phyloP scores from a whole-genome alignment of 2,113 vertebrate species.

The Procavia capensis region DNA sequence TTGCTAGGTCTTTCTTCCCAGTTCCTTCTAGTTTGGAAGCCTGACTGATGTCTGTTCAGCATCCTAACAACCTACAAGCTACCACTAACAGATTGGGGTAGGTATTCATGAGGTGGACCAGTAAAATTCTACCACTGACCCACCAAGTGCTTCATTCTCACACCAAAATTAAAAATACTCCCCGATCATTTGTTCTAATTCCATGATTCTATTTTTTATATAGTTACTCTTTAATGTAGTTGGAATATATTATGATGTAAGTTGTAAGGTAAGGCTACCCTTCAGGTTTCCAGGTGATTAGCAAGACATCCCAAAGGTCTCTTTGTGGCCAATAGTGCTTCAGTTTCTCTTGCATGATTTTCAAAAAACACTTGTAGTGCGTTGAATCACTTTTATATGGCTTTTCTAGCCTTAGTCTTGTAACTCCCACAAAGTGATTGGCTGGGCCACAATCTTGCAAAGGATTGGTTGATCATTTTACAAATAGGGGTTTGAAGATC shows the following conservation, averaged over 20 bases:
- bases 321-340: background rate
- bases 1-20: background rate
- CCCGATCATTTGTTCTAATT: background rate
- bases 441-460: background rate
- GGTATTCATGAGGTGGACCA: background rate
- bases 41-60: background rate
- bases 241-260: background rate
- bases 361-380: background rate
- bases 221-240: background rate
- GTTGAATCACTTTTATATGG: background rate
- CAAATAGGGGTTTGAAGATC: background rate
- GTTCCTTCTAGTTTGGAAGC: background rate
- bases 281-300: background rate
- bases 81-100: too few species aligned
- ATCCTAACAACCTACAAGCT: background rate
- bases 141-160: background rate
- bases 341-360: conserved; percentile 33
- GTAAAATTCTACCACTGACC: background rate
- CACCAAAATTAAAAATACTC: conserved; percentile 15
- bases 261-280: background rate
- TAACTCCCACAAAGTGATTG: background rate
- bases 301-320: background rate
- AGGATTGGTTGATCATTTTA: background rate
- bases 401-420: background rate
- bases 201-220: background rate